Base-by-base conservation (phyloP, 2,888 invertebrate genomes). In the Amblyjoppa fuscipennis region DNA sequence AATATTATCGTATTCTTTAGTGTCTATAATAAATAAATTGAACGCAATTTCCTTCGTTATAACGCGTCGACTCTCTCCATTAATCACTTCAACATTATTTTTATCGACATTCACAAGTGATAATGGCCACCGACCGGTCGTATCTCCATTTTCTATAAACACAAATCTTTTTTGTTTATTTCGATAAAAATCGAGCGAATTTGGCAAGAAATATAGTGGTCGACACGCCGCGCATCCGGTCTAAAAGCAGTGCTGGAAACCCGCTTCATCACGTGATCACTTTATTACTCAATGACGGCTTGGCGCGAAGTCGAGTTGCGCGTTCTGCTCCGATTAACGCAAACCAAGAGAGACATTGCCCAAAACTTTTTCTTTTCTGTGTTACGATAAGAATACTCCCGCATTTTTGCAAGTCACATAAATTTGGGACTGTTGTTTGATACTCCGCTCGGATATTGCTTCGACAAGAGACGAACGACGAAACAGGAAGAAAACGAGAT, bases 251-350 rank as follows among this genome's bases (percentile, higher is more conserved):
- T n/a, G 34, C 64, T 51, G 64, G 64, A 78, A 85, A 85, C 73
- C 28, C 41, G 70, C 78, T 71, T 77, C 59, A 71, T 77, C 82
- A 78, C 49, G 34, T 45, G 20, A 59, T 53, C 61, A 61, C 59
- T 28, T 59, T 70, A 74, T 82, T 83, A 78, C 61, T 69, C 61
- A 74, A 68, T 51, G 49, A 59, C 20, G 6, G 13, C 9, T 73
- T 49, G 68, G 56, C 49, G 34, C 66, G 6, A 38, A 20, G 25
- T 66, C 66, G 75, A 49, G n/a, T 66, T 51, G 20, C n/a, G 66
- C 77, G 81, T 86, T 81, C 74, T 81, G 84, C 81, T 78, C 84
- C 81, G 86, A 86, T 86, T 84, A 81, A 74, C 78, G 51, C 75
- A 53, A 68, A 84, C 81, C 81, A 84, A 86, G 74, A 76, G 81